Evolutionary conservation across 2,797 vertebrate species (phyloP).

Genomic region (Fratercula arctica): DNA sequence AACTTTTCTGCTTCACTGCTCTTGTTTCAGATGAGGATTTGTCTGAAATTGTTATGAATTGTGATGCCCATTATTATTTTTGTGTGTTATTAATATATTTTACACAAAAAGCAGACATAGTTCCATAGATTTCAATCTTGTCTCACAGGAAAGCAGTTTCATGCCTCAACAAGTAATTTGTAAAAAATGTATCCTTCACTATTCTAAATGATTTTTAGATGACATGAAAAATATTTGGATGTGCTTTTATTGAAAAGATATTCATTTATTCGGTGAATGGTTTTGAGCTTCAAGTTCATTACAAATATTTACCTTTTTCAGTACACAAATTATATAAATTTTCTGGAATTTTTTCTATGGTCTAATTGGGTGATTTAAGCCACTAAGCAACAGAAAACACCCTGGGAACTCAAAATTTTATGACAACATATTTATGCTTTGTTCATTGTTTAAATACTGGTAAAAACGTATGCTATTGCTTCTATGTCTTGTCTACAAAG

Average conservation of each 20-base stretch:
- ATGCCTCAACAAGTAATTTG: neutral
- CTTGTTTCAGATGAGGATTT: neutral
- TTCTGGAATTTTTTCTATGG: neutral
- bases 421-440: neutral
- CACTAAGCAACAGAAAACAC: neutral
- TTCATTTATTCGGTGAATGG: neutral
- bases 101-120: neutral
- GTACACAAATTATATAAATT: neutral
- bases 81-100: neutral
- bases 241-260: neutral
- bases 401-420: neutral
- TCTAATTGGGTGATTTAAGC: neutral
- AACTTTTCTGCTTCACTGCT: neutral
- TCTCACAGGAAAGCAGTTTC: neutral
- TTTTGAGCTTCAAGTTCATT: neutral
- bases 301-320: neutral
- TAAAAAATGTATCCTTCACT: neutral
- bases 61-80: neutral
- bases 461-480: neutral
- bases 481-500: neutral
- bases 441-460: neutral
- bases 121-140: neutral
- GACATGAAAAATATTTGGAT: neutral
- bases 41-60: neutral
- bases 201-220: neutral